A percentile compares a stretch with the other conserved stretches of the same genome.
These are phyloP conservation scores for Aethes cnicana DNA, from an alignment of 2,888 invertebrate species.

Conservation along the genomic window DNA sequence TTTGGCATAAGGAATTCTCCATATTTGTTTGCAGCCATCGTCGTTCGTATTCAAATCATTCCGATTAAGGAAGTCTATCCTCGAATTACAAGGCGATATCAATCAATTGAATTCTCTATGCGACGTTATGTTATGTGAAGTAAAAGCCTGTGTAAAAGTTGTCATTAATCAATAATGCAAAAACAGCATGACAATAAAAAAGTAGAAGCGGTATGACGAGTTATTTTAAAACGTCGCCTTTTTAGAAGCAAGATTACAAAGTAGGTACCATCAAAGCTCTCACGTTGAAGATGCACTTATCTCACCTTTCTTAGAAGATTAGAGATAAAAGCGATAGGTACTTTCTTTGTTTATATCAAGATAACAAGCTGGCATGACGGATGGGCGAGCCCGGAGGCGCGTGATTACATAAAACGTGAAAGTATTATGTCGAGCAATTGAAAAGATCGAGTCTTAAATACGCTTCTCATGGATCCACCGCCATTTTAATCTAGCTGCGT, in stretches of 20 bases:
- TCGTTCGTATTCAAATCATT: conserved; percentile 44
- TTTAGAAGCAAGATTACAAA: conserved; percentile 6
- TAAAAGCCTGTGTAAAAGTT: too few relatives aligned
- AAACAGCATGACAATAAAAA: too few relatives aligned
- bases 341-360: conserved; percentile 67
- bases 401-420: conserved; percentile 72
- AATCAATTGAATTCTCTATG: background rate
- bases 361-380: conserved; percentile 66
- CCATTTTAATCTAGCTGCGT: conserved; percentile 44
- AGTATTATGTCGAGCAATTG: conserved; percentile 67
- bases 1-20: conserved; percentile 16
- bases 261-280: conserved; percentile 25
- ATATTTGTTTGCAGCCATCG: conserved; percentile 32
- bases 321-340: conserved; percentile 56
- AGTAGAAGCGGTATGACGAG: background rate
- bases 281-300: conserved; percentile 42
- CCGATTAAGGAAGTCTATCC: conserved; percentile 54
- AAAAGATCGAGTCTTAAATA: conserved; percentile 55
- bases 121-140: too few relatives aligned
- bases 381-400: conserved; percentile 64
- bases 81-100: conserved; percentile 13
- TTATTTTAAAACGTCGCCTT: background rate
- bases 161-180: too few relatives aligned
- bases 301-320: conserved; percentile 53
- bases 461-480: conserved; percentile 42